Base-by-base conservation (phyloP, 1,140 invertebrate genomes). In the Hyles euphorbiae region DNA sequence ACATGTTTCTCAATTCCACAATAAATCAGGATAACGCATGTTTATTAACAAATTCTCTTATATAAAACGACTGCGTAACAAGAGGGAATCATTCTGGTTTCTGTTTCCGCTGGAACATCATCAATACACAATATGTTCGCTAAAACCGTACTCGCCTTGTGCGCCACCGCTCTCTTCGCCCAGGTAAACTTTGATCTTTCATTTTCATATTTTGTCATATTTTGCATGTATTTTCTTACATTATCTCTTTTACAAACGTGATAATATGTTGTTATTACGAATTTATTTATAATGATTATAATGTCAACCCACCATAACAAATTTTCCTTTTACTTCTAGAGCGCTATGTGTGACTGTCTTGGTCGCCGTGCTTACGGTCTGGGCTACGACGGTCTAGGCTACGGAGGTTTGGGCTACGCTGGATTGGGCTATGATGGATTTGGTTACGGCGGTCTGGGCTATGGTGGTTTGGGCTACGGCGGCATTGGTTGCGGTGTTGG, bases 281-380 rank as follows among this genome's bases (percentile, higher is more conserved):
- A 22, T 22, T 22, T 1, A 22, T 22, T 22, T 22, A 22, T 22
- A 22, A 22, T 22, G 22, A 22, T 22, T 22, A 22, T 22, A 22
- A 22, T 22, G 22, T 22, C 22, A 22, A 22, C 22, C 22, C 22
- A 22, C 22, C 22, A 22, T 22, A 22, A 22, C 22, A 22, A 22
- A 22, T 22, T 22, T 53, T 10, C n/a, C 36, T n/a, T 53, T 8
- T 9, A 32, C n/a, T 5, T 53, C 36, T 53, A 53, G 51, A 36
- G 32, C 9, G 34, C 12, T 12, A n/a, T 11, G 11, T 11, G 51
- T 12, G 32, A 53, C 34, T 53, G 34, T n/a, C 34, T 40, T 34
- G 34, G 51, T n/a, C 32, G 51, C 8, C 12, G 34, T n/a, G 51
- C 34, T 10, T 51, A 36, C 36, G 72, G 72, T 3, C 72, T 72